phyloP scores from a whole-genome alignment of 1,140 invertebrate species.

The Oreohelix idahoensis region DNA sequence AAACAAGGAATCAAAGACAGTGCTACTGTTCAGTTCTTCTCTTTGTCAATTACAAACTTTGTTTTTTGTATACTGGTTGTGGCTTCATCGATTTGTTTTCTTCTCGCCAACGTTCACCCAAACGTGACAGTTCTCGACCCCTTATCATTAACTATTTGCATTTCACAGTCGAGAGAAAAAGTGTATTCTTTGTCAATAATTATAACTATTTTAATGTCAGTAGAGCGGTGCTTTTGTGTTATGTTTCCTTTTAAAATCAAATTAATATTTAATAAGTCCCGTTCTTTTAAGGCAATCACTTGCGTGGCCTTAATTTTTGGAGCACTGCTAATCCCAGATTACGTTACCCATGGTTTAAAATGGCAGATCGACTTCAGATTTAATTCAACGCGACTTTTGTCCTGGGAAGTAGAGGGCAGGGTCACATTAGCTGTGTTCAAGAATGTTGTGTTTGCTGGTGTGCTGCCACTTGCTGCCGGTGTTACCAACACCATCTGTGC shows the following conservation, averaged over 20 bases:
- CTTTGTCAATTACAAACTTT: too few relatives aligned
- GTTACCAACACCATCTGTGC: not conserved
- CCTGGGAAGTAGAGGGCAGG: not conserved
- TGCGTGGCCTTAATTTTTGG: not conserved
- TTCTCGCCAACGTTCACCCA: not conserved
- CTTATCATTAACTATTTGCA: not conserved
- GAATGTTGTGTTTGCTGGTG: not conserved
- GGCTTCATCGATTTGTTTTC: too few relatives aligned
- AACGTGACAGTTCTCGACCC: not conserved
- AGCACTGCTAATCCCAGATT: not conserved
- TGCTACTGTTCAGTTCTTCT: too few relatives aligned
- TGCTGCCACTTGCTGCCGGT: not conserved
- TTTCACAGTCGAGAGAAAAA: not conserved
- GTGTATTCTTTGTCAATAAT: not conserved
- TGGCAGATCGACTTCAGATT: not conserved
- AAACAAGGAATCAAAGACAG: too few relatives aligned
- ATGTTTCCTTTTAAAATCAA: not conserved
- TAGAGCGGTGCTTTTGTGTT: slow-evolving; percentile 4
- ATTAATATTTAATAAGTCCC: not conserved
- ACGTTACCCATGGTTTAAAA: not conserved
- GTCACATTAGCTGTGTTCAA: not conserved
- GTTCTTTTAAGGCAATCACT: not conserved
- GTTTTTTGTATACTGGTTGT: too few relatives aligned
- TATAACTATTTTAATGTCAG: not conserved
- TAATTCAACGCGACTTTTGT: not conserved